Percentiles rank a stretch among this genome's conserved stretches.
Conservation (phyloP, 2,113 vertebrate species). For the Leptosomus discolor region DNA sequence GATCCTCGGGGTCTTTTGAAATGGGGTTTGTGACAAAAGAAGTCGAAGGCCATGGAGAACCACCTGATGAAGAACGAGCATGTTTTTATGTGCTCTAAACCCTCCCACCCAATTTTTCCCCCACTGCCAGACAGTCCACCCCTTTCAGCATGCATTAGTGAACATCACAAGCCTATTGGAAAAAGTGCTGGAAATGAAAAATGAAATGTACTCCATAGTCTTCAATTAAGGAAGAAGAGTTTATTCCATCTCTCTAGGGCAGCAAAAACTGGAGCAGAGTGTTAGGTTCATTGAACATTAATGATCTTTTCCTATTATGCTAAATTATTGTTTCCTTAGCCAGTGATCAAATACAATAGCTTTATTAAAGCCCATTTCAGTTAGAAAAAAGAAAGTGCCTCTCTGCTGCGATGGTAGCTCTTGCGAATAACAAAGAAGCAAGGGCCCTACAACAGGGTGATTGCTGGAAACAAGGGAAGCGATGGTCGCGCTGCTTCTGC, state of each 20-base stretch:
- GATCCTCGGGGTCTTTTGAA: background rate
- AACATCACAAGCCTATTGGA: constrained; percentile 63
- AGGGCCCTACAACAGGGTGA: background rate
- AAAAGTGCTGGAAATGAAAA: constrained; percentile 70
- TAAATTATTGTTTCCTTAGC: constrained; percentile 72
- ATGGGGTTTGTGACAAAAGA: background rate
- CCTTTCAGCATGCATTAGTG: constrained; percentile 26
- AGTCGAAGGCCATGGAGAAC: background rate
- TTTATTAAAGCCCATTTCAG: constrained; percentile 73
- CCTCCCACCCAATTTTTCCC: constrained; percentile 25
- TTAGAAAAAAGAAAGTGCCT: constrained; percentile 40
- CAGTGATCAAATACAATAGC: constrained; percentile 75
- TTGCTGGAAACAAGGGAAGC: background rate
- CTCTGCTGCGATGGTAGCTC: constrained; percentile 11
- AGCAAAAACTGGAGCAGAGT: constrained; percentile 64
- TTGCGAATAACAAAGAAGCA: background rate
- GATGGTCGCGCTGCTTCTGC: background rate
- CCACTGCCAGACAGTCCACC: background rate
- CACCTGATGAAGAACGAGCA: background rate
- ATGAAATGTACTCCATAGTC: constrained; percentile 63
- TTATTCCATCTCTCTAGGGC: constrained; percentile 67
- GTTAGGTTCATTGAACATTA: constrained; percentile 71
- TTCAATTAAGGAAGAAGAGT: constrained; percentile 69
- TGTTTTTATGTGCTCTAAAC: background rate
- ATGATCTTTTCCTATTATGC: constrained; percentile 70